These are phyloP conservation scores for Hyperopisus bebe DNA, from an alignment of 2,113 vertebrate species.

Conservation along the genomic window DNA sequence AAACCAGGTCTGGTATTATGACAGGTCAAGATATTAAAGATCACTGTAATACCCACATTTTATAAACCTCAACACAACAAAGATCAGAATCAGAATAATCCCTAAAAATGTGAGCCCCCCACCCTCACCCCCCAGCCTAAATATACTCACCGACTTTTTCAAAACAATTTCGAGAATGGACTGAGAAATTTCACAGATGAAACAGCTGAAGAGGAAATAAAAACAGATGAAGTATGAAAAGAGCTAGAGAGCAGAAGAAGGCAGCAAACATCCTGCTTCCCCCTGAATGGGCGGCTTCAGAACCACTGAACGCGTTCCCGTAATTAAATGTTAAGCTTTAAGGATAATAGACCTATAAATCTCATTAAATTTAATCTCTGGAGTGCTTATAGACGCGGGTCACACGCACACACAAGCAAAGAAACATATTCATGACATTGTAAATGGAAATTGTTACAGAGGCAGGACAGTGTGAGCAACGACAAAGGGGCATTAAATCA, in stretches of 20 bases:
- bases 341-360: conserved; percentile 54
- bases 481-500: background rate
- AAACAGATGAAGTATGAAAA: background rate
- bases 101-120: background rate
- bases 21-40: background rate
- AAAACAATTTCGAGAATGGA: background rate
- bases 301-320: conserved; percentile 57
- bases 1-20: background rate
- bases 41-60: background rate
- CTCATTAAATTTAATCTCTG: conserved; percentile 60
- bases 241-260: background rate
- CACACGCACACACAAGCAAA: conserved; percentile 32
- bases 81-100: conserved; percentile 8
- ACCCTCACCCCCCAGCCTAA: background rate
- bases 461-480: conserved; percentile 12
- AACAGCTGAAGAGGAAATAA: conserved; percentile 37
- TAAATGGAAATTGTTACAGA: conserved; percentile 25
- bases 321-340: conserved; percentile 58
- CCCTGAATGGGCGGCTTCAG: conserved; percentile 53
- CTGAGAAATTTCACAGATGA: background rate
- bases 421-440: conserved; percentile 26
- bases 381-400: conserved; percentile 48
- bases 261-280: conserved; percentile 50
- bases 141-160: background rate
- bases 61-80: background rate